These are phyloP conservation scores for Synodontis membranacea DNA, from an alignment of 2,113 vertebrate species.

Conservation along the genomic window DNA sequence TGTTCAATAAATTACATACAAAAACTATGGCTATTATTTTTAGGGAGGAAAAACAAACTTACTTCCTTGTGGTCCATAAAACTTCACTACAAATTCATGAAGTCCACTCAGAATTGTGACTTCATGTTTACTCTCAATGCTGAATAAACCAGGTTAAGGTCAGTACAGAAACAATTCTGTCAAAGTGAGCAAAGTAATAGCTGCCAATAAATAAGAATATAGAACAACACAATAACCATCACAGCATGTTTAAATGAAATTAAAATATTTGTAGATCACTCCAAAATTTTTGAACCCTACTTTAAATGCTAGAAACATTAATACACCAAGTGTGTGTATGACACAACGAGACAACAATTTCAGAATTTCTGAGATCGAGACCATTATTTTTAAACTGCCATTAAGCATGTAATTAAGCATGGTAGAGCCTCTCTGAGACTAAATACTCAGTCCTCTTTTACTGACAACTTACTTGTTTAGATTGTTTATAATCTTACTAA, in stretches of 20 bases:
- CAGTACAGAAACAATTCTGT: not conserved
- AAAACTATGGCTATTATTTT: not conserved
- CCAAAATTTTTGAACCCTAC: not conserved
- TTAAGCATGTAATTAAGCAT: too few relatives aligned
- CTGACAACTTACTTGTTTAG: too few relatives aligned
- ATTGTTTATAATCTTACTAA: too few relatives aligned
- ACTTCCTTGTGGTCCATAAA: slow-evolving; percentile 99
- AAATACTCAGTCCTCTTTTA: too few relatives aligned
- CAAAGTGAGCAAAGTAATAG: not conserved
- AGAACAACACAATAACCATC: not conserved
- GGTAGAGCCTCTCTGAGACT: too few relatives aligned
- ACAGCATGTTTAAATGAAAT: not conserved
- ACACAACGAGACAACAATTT: not conserved
- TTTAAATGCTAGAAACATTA: not conserved
- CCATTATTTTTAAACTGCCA: too few relatives aligned
- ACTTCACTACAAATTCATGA: slow-evolving; percentile 99
- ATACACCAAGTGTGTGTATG: not conserved
- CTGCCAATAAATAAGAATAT: not conserved
- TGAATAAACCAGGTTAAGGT: slow-evolving; percentile 77
- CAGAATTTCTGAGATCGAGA: too few relatives aligned
- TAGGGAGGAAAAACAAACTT: slow-evolving; percentile 69
- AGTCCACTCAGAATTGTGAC: slow-evolving; percentile 98
- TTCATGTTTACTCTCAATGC: slow-evolving; percentile 99
- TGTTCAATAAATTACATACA: not conserved
- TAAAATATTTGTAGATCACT: not conserved